Base-by-base conservation (phyloP, 2,797 vertebrate genomes). In the Rachycentron canadum region DNA sequence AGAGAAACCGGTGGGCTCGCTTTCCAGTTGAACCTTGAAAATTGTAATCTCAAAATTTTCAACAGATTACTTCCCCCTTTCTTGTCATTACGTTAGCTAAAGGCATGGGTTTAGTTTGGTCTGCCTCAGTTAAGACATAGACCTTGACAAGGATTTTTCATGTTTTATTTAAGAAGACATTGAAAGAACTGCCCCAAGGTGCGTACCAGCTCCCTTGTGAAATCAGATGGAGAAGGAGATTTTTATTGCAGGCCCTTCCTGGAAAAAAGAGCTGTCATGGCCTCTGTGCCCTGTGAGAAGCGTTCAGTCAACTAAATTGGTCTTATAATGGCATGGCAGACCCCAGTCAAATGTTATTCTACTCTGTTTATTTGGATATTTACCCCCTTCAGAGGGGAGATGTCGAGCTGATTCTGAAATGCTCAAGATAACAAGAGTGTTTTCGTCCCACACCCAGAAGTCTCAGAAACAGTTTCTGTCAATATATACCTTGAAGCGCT, bases 401-500 rank as follows among this genome's bases (percentile, higher is more conserved):
- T 91, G 86, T 86, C 45, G 72, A 67, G 83, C 80, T 64, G 86
- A 86, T 91, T 89, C 70, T 79, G 82, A 91, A 91, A 85, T 67
- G 69, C 78, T 86, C 72, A 62, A 74, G 84, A 89, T 91, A 90
- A 91, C 86, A 89, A 77, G 79, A 86, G 84, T 83, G 90, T 92
- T 88, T 90, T 85, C 66, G 78, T 84, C 89, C 82, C 80, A 81
- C 86, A 83, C 84, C 86, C 80, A 80, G 50, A 84, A 87, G 87
- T 90, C 88, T 90, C 79, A 73, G 78, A 90, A 89, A 89, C 79
- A 69, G 74, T 88, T 81, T 89, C 83, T 89, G 91, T 91, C 92
- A 90, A 90, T 89, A 90, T 91, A 88, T 91, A 90, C 86, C 91
- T 93, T 88, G 65, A 92, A 90, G 90, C 82, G 2, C 71, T 78